These are phyloP conservation scores for Phenacoccus solenopsis DNA, from an alignment of 1,140 invertebrate species.

Conservation along the genomic window DNA sequence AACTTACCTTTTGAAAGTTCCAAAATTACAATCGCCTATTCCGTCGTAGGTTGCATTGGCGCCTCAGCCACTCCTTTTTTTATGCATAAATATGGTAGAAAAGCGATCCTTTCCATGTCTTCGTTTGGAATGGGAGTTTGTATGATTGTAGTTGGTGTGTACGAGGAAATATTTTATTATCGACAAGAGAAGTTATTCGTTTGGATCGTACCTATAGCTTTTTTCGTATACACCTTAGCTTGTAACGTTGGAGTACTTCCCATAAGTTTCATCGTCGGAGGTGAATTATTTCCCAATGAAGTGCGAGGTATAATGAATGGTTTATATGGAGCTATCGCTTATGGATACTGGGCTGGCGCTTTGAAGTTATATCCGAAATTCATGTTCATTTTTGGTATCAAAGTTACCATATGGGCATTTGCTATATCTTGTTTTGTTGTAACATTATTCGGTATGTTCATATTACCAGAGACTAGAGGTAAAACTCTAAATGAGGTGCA, in stretches of 20 bases:
- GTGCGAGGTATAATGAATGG: constrained; percentile 38
- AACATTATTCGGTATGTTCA: constrained; percentile 41
- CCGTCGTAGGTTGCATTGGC: neutral
- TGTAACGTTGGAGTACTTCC: constrained; percentile 34
- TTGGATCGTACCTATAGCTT: neutral
- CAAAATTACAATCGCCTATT: neutral
- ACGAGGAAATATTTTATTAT: neutral
- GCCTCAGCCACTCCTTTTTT: neutral
- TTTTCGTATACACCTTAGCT: constrained; percentile 32
- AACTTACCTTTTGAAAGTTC: neutral
- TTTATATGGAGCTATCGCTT: constrained; percentile 38
- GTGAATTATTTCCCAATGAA: constrained; percentile 35
- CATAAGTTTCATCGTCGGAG: constrained; percentile 33
- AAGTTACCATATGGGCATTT: constrained; percentile 40
- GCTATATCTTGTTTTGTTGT: constrained; percentile 38
- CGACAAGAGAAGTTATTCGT: neutral
- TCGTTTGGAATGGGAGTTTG: constrained; percentile 6
- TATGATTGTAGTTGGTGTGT: neutral
- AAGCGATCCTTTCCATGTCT: neutral
- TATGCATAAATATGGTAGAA: neutral
- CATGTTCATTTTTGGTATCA: constrained; percentile 34
- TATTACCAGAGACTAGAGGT: constrained; percentile 71
- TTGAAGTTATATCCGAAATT: constrained; percentile 25
- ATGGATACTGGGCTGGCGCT: neutral
- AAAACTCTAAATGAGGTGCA: constrained; percentile 61